Evolutionary conservation across 2,797 vertebrate genomes (phyloP).

Genomic region (Orientallactaga sibirica): DNA sequence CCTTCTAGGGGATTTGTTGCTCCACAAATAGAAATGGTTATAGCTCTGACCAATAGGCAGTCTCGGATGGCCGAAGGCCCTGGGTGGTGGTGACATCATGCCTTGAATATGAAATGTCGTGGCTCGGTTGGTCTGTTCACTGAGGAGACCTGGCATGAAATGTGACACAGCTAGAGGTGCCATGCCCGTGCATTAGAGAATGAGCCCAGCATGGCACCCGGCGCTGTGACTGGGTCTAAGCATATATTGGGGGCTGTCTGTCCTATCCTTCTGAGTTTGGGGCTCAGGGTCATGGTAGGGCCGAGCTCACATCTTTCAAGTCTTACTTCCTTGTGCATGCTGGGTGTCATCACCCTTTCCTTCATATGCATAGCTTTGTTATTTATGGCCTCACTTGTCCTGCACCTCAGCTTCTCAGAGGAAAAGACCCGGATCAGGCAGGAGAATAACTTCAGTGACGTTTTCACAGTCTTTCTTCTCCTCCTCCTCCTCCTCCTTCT

Average conservation of each 20-base stretch:
- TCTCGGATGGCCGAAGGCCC: neutral
- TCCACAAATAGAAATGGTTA: conserved; percentile 53
- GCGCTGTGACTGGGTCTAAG: rapidly evolving
- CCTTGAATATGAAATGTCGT: neutral
- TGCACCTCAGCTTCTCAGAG: neutral
- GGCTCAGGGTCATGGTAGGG: neutral
- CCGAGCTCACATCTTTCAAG: neutral
- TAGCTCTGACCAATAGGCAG: conserved; percentile 5
- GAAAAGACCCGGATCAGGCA: neutral
- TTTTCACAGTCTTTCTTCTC: rapidly evolving
- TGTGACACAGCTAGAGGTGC: neutral
- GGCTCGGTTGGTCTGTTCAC: neutral
- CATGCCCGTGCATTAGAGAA: neutral
- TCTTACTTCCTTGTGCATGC: neutral
- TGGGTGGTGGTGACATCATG: neutral
- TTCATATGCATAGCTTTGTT: neutral
- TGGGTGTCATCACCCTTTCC: neutral
- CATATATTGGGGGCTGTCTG: neutral
- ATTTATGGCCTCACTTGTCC: neutral
- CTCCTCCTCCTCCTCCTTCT: neutral
- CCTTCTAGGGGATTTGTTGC: conserved; percentile 49
- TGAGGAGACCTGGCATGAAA: rapidly evolving
- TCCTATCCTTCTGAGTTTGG: neutral
- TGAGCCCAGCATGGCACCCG: neutral
- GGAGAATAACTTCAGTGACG: neutral